These are phyloP conservation scores for Neomicropteryx cornuta DNA, from an alignment of 1,140 invertebrate genomes.

Conservation along the genomic window DNA sequence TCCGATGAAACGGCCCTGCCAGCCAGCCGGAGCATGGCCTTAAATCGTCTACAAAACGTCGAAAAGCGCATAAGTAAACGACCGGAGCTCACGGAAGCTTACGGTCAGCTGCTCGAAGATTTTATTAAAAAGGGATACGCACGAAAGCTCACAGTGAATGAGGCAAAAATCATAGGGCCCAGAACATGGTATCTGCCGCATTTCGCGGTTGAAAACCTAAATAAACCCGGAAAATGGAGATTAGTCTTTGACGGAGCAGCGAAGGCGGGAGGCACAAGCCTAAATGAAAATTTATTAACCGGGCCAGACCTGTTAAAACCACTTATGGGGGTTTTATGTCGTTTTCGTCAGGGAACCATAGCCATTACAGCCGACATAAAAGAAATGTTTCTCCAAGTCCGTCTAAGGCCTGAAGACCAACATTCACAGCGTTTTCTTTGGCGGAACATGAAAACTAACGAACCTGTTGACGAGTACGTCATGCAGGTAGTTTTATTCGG, in stretches of 20 bases:
- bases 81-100: background rate
- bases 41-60: background rate
- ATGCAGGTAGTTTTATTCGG: conserved; percentile 19
- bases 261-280: conserved; percentile 7
- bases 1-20: background rate
- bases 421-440: conserved; percentile 16
- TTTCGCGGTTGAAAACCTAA: conserved; percentile 11
- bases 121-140: conserved; percentile 5
- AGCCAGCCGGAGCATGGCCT: background rate
- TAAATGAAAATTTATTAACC: conserved; percentile 12
- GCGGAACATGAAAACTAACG: conserved; percentile 5
- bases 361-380: conserved; percentile 14
- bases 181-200: conserved; percentile 9
- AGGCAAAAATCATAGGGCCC: background rate
- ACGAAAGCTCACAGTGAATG: background rate
- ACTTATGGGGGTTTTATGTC: conserved; percentile 7
- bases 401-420: conserved; percentile 12
- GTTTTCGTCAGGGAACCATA: conserved; percentile 10
- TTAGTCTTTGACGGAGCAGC: conserved; percentile 16
- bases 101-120: background rate
- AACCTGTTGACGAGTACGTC: conserved; percentile 5
- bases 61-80: conserved; percentile 4
- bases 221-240: conserved; percentile 9
- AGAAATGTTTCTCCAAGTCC: conserved; percentile 16
- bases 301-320: conserved; percentile 12